These are phyloP conservation scores for Macaria notata DNA, from an alignment of 2,888 invertebrate species.

Conservation along the genomic window DNA sequence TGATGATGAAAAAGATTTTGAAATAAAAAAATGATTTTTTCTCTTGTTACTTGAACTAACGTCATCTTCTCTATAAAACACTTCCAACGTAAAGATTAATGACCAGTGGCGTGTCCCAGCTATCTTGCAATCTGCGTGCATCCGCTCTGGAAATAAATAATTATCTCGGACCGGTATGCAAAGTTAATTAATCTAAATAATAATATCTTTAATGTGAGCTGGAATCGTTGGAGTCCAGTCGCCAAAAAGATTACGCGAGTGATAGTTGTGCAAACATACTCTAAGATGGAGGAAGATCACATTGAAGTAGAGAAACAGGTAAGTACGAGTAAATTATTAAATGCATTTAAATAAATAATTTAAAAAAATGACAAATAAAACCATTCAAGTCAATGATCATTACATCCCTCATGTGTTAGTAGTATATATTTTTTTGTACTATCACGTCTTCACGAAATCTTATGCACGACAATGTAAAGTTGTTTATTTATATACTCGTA, in stretches of 20 bases:
- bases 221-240: slow-evolving; percentile 59
- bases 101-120: slow-evolving; percentile 65
- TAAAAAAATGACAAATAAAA: too few species aligned
- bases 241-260: slow-evolving; percentile 46
- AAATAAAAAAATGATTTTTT: too few species aligned
- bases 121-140: slow-evolving; percentile 71
- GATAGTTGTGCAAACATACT: slow-evolving; percentile 38
- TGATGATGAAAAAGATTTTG: too few species aligned
- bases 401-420: too few species aligned
- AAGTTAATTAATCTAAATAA: slow-evolving; percentile 57
- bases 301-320: slow-evolving; percentile 50
- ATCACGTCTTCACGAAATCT: too few species aligned
- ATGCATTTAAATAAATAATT: background rate
- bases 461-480: too few species aligned
- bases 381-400: too few species aligned
- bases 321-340: slow-evolving; percentile 3
- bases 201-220: slow-evolving; percentile 37
- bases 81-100: slow-evolving; percentile 69
- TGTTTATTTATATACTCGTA: too few species aligned
- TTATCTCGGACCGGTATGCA: slow-evolving; percentile 67
- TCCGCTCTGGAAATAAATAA: slow-evolving; percentile 68
- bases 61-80: slow-evolving; percentile 18
- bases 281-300: slow-evolving; percentile 48
- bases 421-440: too few species aligned
- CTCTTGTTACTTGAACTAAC: slow-evolving; percentile 7